phyloP scores from a whole-genome alignment of 92 coral and sea anemone genomes.

The Virgularia gustaviana region DNA sequence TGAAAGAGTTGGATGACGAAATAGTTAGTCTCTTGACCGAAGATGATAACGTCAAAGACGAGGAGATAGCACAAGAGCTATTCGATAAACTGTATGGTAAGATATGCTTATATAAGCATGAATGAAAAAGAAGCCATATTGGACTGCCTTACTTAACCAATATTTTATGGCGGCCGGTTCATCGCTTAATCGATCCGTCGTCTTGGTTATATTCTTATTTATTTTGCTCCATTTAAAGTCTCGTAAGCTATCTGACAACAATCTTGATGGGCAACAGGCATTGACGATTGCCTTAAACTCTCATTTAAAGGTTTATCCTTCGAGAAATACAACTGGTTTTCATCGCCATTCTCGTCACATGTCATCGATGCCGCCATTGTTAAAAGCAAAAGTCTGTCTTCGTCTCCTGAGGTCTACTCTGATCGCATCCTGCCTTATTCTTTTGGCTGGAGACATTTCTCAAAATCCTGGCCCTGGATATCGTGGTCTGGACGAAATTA shows the following conservation, averaged over 20 bases:
- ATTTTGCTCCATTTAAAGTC: neutral
- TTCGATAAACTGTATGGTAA: no score
- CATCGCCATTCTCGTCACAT: slow-evolving; percentile 29
- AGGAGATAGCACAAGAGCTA: no score
- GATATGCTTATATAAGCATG: no score
- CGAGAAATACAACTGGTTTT: slow-evolving; percentile 11
- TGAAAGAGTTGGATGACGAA: no score
- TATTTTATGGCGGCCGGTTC: neutral
- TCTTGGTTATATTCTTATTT: neutral
- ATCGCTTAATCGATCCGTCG: slow-evolving; percentile 22
- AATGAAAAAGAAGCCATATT: no score
- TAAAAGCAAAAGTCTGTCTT: slow-evolving; percentile 18
- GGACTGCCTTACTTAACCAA: no score
- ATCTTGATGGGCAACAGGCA: neutral
- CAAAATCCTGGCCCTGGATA: slow-evolving; percentile 30
- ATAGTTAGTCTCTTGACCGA: no score
- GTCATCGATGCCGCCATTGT: slow-evolving; percentile 5
- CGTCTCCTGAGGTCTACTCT: slow-evolving; percentile 6
- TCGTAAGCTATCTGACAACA: neutral
- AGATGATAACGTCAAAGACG: no score
- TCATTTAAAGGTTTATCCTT: neutral
- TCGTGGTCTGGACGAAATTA: neutral
- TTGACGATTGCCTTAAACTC: slow-evolving; percentile 17
- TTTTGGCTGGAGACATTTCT: slow-evolving; percentile 14
- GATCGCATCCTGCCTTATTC: slow-evolving; percentile 30